Conservation (phyloP, 2,113 vertebrate genomes). For the Podarcis cretensis region DNA sequence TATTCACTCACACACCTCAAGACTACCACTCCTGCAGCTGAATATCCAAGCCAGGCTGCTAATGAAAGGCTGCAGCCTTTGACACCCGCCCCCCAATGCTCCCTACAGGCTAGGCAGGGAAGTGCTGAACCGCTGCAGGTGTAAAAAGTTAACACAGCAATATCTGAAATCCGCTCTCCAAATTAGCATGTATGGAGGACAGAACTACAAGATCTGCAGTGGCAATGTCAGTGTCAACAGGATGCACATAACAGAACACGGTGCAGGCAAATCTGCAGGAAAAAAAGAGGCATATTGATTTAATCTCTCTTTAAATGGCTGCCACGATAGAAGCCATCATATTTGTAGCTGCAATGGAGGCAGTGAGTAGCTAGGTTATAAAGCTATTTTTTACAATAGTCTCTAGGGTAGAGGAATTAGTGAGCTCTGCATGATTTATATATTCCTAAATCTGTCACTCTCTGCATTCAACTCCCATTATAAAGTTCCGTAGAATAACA, state of each 20-base stretch:
- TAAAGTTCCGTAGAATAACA: slow-evolving; percentile 49
- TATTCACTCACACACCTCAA: not conserved
- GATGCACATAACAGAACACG: not conserved
- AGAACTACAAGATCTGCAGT: not conserved
- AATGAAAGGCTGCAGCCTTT: not conserved
- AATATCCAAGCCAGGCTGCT: not conserved
- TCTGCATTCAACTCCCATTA: slow-evolving; percentile 44
- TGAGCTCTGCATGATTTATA: slow-evolving; percentile 34
- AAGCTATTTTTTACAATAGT: slow-evolving; percentile 39
- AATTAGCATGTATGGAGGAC: not conserved
- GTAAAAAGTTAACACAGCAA: not conserved
- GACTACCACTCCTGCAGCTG: not conserved
- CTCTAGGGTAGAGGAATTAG: slow-evolving; percentile 37
- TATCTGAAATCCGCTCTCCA: not conserved
- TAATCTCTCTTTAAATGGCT: slow-evolving; percentile 25
- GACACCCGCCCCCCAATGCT: too few relatives aligned
- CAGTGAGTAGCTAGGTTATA: slow-evolving; percentile 6
- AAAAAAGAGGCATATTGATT: slow-evolving; percentile 1
- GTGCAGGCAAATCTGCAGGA: not conserved
- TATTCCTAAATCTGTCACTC: slow-evolving; percentile 43
- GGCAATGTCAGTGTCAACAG: not conserved
- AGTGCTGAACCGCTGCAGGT: not conserved
- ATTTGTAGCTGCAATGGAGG: slow-evolving; percentile 1
- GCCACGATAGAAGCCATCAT: not conserved
- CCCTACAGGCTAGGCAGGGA: not conserved